Evolutionary conservation across 2,888 invertebrate species (phyloP), one percentile per base, ranked within the genome.

Genomic region (Drosophila yooni): DNA sequence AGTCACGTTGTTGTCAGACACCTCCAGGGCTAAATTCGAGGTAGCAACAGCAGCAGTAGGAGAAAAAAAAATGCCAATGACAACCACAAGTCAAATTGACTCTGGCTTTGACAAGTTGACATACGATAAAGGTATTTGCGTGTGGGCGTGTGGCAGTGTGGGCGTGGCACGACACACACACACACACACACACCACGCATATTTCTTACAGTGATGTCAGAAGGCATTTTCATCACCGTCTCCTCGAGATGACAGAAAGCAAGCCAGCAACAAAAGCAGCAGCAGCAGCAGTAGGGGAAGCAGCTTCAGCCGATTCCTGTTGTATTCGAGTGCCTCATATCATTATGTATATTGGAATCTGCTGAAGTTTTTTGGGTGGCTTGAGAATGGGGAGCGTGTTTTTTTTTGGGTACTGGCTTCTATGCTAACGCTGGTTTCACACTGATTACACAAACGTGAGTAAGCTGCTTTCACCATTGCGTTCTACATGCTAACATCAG

Each of bases 381-480:
- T 21, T 33, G 33, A 6, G 27, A 11, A 13, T 57, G 50, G 11
- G 31, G 36, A n/a, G n/a, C 6, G 33, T 10, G 15, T 29, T 25
- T 38, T 25, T 38, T 63, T 70, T 70, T 56, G 18, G 67, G 71
- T 13, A 68, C 73, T 78, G 54, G 58, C 54, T 69, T 58, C 38
- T 13, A 58, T 65, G 63, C 80, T 70, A 76, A 76, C 67, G 76
- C 79, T 82, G 82, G 89, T 84, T 85, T 89, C 89, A 77, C 90
- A 88, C 89, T 91, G 91, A 90, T 90, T 91, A 88, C 91, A 90
- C 83, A 91, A 90, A 91, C 90, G 89, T 91, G 91, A 91, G 90
- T 91, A 83, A 82, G 90, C 91, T 82, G 76, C 82, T 91, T 91
- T 87, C 76, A 85, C 74, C 86, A 86, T 83, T 74, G 82, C 86